Percentiles rank a stretch among this genome's conserved stretches.
Evolutionary conservation across 64 coral and sea anemone genomes (phyloP).

Genomic region (Montipora efflorescens): DNA sequence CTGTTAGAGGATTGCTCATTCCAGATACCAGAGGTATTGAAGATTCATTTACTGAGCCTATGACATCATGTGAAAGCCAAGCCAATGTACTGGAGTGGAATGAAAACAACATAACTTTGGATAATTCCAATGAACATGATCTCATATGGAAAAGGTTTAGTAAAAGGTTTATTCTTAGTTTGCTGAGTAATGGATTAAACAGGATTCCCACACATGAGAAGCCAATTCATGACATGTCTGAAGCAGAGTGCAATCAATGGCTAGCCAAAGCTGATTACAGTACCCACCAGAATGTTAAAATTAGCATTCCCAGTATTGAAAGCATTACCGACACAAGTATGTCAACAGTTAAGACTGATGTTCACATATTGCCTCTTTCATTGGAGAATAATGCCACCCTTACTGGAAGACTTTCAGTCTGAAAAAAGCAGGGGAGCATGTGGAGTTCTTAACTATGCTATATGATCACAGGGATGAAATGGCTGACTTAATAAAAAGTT

Average conservation of each 20-base stretch:
- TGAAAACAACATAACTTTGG: background rate
- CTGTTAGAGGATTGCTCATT: slow-evolving; percentile 36
- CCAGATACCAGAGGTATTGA: slow-evolving; percentile 25
- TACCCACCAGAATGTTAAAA: too few species aligned
- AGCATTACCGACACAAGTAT: background rate
- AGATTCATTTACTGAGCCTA: background rate
- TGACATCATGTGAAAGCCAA: slow-evolving; percentile 23
- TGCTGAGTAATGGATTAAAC: too few species aligned
- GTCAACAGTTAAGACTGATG: slow-evolving; percentile 31
- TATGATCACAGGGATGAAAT: background rate
- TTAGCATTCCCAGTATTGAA: too few species aligned
- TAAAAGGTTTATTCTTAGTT: too few species aligned
- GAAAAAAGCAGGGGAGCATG: slow-evolving; percentile 39
- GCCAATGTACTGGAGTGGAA: slow-evolving; percentile 24
- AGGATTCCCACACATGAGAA: too few species aligned
- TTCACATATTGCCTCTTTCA: slow-evolving; percentile 35
- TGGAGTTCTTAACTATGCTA: slow-evolving; percentile 19
- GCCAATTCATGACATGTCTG: too few species aligned
- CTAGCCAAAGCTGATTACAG: too few species aligned
- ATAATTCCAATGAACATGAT: slow-evolving; percentile 28
- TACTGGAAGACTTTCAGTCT: slow-evolving; percentile 24
- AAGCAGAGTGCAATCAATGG: too few species aligned
- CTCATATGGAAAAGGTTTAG: background rate
- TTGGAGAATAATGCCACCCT: slow-evolving; percentile 53
- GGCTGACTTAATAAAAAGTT: background rate